These are phyloP conservation scores for Rhagophthalmus giganteus DNA, from an alignment of 2,888 invertebrate species.

Conservation along the genomic window DNA sequence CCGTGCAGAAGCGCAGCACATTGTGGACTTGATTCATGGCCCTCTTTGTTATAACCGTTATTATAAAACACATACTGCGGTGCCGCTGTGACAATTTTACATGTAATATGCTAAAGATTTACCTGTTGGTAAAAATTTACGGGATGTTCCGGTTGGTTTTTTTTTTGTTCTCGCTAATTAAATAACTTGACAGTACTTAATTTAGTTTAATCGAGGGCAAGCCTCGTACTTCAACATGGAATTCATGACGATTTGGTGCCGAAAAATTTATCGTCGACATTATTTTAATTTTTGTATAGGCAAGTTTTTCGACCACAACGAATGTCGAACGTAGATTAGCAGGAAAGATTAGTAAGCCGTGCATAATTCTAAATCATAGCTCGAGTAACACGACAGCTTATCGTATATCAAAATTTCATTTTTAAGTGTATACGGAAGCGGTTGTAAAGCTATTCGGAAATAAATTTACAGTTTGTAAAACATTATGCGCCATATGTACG, in stretches of 20 bases:
- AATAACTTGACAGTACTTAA: slow-evolving; percentile 15
- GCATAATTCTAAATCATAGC: slow-evolving; percentile 30
- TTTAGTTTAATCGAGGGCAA: slow-evolving; percentile 3
- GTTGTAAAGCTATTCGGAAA: slow-evolving; percentile 19
- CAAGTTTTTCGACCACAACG: slow-evolving; percentile 20
- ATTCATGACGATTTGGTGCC: slow-evolving; percentile 15
- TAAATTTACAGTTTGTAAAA: slow-evolving; percentile 19
- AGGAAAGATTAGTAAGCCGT: slow-evolving; percentile 18
- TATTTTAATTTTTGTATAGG: slow-evolving; percentile 25
- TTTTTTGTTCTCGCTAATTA: slow-evolving; percentile 14
- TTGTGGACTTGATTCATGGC: slow-evolving; percentile 39
- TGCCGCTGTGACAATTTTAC: slow-evolving; percentile 26
- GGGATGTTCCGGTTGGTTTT: slow-evolving; percentile 6
- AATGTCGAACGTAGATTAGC: slow-evolving; percentile 24
- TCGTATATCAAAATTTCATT: slow-evolving; percentile 30
- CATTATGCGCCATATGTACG: background rate
- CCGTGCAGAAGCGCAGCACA: slow-evolving; percentile 37
- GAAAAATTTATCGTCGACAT: slow-evolving; percentile 22
- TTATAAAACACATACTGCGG: slow-evolving; percentile 34
- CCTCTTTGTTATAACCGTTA: slow-evolving; percentile 38
- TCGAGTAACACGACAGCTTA: slow-evolving; percentile 24
- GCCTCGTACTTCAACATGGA: slow-evolving; percentile 4
- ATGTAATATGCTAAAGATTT: slow-evolving; percentile 27
- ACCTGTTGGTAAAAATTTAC: slow-evolving; percentile 20
- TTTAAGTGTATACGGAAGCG: slow-evolving; percentile 25